Evolutionary conservation across 2,113 vertebrate genomes (phyloP), one percentile per base, ranked within the genome.

Genomic region (Podarcis muralis): DNA sequence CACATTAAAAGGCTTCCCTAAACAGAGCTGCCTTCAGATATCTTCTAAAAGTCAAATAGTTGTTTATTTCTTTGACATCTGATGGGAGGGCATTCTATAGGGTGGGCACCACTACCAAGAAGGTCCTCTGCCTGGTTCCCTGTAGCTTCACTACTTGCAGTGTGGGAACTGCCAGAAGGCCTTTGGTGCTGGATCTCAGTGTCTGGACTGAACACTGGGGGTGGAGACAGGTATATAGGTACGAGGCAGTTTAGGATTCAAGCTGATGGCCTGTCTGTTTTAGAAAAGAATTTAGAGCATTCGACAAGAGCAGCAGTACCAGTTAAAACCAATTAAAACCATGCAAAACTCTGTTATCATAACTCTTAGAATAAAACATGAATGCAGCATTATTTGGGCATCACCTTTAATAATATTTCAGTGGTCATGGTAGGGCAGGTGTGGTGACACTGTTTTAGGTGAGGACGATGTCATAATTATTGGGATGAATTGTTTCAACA

Each of bases 381-480:
- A 0, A 90, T 91, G 48, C 48, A 93, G 90, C 89, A 92, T 84
- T 57, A 72, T 48, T 74, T 86, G 79, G 9, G 69, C 4, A 6
- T 40, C 74, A 11, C 43, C 37, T 83, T 68, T 90, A 87, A 82
- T 22, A 76, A 0, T 9, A 82, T 0, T 59, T 90, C 88, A 72
- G 35, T 22, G 12, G 32, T n/a, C 80, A 90, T 71, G 72, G 5
- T 40, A 4, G 59, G 25, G 18, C 65, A 20, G 6, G 65, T 94
- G 68, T 71, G 76, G 3, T 68, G 69, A 57, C 81, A 59, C 40
- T 75, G 6, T 87, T 71, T 68, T 87, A 86, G 83, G 74, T 71
- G 3, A 1, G 71, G 91, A 85, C 0, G 40, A 8, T 88, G 1
- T 68, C 79, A 84, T 27, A 90, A 87, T 53, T 65, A 20, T 11